phyloP scores from a whole-genome alignment of 2,888 invertebrate species.

The Drosophila melanocephala region DNA sequence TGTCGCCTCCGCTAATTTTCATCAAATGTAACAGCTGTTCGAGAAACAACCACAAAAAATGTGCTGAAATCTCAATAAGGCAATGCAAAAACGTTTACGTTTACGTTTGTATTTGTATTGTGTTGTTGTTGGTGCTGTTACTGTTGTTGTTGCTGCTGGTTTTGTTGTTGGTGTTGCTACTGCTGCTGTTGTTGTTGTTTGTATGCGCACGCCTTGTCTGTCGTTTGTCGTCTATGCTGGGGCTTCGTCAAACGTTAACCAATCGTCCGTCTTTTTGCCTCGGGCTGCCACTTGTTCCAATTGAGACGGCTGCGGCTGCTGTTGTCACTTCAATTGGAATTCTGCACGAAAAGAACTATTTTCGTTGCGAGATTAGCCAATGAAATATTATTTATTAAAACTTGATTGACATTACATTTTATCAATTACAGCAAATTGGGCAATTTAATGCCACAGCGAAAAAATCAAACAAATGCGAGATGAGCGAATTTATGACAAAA shows the following conservation, averaged over 20 bases:
- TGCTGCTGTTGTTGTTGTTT: conserved; percentile 42
- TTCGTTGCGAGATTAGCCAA: conserved; percentile 9
- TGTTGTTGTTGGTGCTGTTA: conserved; percentile 12
- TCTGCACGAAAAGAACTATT: conserved; percentile 21
- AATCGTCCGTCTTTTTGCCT: conserved; percentile 59
- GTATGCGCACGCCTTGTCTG: conserved; percentile 61
- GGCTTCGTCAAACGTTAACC: conserved; percentile 45
- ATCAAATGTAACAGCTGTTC: conserved; percentile 70
- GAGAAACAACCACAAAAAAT: conserved; percentile 62
- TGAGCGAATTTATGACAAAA: conserved; percentile 49
- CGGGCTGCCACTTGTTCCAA: conserved; percentile 65
- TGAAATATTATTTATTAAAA: conserved; percentile 13
- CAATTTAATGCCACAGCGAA: conserved; percentile 27
- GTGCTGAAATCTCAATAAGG: conserved; percentile 74
- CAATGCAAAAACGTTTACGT: conserved; percentile 57
- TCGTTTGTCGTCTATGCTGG: conserved; percentile 45
- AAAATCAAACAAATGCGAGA: conserved; percentile 56
- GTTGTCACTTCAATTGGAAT: conserved; percentile 43
- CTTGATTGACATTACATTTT: conserved; percentile 21
- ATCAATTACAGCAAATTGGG: conserved; percentile 10
- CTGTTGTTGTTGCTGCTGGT: conserved; percentile 3
- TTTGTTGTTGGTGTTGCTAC: conserved; percentile 6
- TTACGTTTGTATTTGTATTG: conserved; percentile 36
- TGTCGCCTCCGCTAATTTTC: conserved; percentile 54
- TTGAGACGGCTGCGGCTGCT: conserved; percentile 38